phyloP scores from a whole-genome alignment of 2,888 invertebrate genomes.

The Diarsia brunnea region DNA sequence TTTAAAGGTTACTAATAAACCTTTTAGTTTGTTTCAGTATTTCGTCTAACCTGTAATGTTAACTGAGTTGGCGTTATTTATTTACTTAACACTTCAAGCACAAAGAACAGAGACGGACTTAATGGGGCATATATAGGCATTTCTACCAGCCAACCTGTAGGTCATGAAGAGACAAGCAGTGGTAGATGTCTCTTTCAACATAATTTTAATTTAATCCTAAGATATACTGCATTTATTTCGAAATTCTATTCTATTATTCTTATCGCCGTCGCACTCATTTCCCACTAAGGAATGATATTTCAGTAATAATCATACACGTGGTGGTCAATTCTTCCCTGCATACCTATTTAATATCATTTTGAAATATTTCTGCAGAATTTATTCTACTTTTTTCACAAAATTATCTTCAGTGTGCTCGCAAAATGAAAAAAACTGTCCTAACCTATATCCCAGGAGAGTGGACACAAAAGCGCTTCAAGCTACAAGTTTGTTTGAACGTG shows the following conservation, averaged over 20 bases:
- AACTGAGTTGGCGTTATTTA: not conserved
- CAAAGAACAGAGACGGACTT: no score
- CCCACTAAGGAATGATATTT: not conserved
- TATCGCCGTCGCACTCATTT: not conserved
- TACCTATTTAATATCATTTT: not conserved
- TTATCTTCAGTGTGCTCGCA: not conserved
- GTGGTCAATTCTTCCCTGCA: not conserved
- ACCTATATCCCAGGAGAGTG: slow-evolving; percentile 1
- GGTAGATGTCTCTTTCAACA: not conserved
- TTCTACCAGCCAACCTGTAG: no score
- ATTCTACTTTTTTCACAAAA: not conserved
- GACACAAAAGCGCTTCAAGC: slow-evolving; percentile 35
- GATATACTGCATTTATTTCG: no score
- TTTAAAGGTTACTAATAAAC: not conserved
- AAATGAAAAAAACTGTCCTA: not conserved
- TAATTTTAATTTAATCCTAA: no score
- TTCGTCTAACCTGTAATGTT: not conserved
- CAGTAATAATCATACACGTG: not conserved
- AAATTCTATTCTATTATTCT: not conserved
- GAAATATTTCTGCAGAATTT: not conserved
- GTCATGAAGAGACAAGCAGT: no score
- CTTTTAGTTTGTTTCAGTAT: not conserved
- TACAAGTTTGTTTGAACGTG: slow-evolving; percentile 47
- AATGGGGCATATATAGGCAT: no score
- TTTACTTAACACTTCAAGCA: no score